These are phyloP conservation scores for Ladona fulva DNA, from an alignment of 1,140 invertebrate species.

Conservation along the genomic window DNA sequence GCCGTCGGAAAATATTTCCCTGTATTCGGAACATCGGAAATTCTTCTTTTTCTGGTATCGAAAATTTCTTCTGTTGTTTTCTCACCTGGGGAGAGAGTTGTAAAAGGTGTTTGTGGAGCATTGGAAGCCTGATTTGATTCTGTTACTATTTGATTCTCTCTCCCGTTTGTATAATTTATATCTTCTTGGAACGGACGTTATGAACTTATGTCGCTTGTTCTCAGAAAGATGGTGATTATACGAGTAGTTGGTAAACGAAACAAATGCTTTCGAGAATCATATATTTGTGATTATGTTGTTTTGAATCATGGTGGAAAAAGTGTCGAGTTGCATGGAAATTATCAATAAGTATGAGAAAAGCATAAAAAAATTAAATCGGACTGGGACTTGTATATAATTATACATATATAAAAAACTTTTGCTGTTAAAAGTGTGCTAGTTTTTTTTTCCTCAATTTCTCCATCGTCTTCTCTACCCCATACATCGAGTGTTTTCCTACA, in stretches of 20 bases:
- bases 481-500: too few species aligned
- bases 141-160: too few species aligned
- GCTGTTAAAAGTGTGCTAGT: neutral
- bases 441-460: too few species aligned
- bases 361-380: neutral
- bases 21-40: too few species aligned
- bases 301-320: neutral
- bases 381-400: slow-evolving; percentile 10
- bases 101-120: too few species aligned
- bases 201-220: neutral
- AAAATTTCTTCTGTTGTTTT: too few species aligned
- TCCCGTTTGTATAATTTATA: too few species aligned
- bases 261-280: neutral
- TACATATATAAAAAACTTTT: slow-evolving; percentile 11
- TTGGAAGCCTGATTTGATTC: too few species aligned
- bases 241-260: neutral
- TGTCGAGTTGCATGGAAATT: slow-evolving; percentile 5
- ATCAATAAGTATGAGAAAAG: slow-evolving; percentile 7
- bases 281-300: slow-evolving; percentile 3
- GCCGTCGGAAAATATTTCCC: too few species aligned
- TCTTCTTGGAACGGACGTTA: neutral
- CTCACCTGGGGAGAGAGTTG: too few species aligned
- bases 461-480: too few species aligned
- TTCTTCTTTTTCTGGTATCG: too few species aligned
- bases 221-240: neutral